A percentile compares a stretch with the other conserved stretches of the same genome.
These are phyloP conservation scores for Tarsius wallacei DNA, from an alignment of 2,797 vertebrate species.

Conservation along the genomic window DNA sequence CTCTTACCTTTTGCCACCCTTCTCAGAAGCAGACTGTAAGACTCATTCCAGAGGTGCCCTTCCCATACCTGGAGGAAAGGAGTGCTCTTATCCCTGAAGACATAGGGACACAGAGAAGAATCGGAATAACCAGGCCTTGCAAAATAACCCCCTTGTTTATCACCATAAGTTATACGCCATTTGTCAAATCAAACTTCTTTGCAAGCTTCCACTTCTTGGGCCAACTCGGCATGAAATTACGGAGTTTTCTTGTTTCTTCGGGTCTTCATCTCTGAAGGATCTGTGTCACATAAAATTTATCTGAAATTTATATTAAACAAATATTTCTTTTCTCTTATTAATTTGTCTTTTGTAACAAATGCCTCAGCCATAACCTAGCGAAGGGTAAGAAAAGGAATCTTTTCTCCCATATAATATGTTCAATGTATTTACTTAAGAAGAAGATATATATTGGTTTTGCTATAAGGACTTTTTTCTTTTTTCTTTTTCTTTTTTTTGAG, in stretches of 20 bases:
- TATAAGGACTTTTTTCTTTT: not conserved
- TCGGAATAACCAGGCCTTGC: not conserved
- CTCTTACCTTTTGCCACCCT: not conserved
- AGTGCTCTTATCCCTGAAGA: not conserved
- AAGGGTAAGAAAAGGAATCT: not conserved
- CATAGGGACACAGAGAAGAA: not conserved
- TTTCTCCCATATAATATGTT: not conserved
- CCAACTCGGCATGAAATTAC: not conserved
- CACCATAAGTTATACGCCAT: rapidly evolving
- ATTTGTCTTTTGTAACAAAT: not conserved
- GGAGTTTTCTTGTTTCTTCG: not conserved
- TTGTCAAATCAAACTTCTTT: not conserved
- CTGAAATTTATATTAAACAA: not conserved
- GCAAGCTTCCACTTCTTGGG: not conserved
- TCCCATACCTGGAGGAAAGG: not conserved
- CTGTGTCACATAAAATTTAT: not conserved
- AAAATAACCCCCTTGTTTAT: not conserved
- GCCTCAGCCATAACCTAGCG: not conserved
- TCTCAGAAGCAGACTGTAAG: not conserved
- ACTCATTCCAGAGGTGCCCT: not conserved
- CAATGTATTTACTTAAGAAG: constrained; percentile 4
- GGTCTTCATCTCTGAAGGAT: not conserved
- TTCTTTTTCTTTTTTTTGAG: not conserved
- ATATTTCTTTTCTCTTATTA: not conserved
- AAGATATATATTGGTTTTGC: constrained; percentile 46